Evolutionary conservation across 2,797 vertebrate species (phyloP).

Genomic region (Chrosomus eos): DNA sequence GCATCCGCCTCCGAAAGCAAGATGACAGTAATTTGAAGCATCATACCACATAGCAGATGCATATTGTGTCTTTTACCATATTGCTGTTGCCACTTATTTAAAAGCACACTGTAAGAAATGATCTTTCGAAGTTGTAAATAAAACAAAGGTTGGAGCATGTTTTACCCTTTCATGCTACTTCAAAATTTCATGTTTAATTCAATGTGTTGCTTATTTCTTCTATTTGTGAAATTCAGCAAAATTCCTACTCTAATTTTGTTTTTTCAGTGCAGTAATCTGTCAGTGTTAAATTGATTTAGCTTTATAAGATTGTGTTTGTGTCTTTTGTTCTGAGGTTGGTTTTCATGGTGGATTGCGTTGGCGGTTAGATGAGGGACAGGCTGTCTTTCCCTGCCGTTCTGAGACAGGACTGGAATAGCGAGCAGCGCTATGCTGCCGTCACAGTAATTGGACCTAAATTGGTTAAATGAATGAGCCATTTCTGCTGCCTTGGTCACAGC

Average conservation of each 20-base stretch:
- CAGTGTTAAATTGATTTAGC: background rate
- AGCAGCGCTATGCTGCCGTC: constrained; percentile 61
- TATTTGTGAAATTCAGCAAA: background rate
- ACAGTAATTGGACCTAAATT: constrained; percentile 59
- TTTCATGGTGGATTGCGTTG: constrained; percentile 60
- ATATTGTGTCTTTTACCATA: too few relatives aligned
- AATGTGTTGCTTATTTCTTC: background rate
- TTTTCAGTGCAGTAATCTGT: background rate
- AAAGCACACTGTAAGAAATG: too few relatives aligned
- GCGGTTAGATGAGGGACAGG: constrained; percentile 63
- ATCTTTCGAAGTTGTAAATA: background rate
- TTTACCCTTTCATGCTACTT: background rate
- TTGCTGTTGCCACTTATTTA: too few relatives aligned
- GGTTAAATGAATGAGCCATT: constrained; percentile 74
- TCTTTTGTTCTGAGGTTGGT: constrained; percentile 47
- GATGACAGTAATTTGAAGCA: background rate
- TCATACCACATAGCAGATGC: too few relatives aligned
- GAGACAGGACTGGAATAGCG: constrained; percentile 61
- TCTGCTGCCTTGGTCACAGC: constrained; percentile 69
- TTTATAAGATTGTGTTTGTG: constrained; percentile 3
- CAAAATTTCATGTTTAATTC: background rate
- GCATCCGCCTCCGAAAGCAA: background rate
- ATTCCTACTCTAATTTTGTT: background rate
- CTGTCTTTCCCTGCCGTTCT: constrained; percentile 45
- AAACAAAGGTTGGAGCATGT: too few relatives aligned